Conservation (phyloP, 2,888 invertebrate species). For the Sinelater perroti region DNA sequence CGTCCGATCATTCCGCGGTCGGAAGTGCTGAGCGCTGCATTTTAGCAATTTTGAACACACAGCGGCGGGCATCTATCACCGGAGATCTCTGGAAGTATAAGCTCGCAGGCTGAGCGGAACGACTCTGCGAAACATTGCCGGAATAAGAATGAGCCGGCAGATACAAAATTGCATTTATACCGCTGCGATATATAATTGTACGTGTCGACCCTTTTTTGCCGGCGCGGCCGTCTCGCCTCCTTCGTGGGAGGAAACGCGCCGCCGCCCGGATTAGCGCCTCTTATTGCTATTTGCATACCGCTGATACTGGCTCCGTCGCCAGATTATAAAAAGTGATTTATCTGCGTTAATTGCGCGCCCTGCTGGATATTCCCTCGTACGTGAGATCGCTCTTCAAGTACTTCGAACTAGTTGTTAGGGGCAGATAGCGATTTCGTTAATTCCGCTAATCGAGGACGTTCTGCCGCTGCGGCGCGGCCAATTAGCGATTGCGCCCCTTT, state of each 20-base stretch:
- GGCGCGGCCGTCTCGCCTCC: no score
- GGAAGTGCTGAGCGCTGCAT: constrained; percentile 54
- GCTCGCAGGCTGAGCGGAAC: constrained; percentile 52
- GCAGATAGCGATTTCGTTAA: constrained; percentile 38
- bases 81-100: constrained; percentile 53
- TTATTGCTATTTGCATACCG: constrained; percentile 44
- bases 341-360: constrained; percentile 44
- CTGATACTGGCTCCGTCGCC: constrained; percentile 39
- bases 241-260: constrained; percentile 29
- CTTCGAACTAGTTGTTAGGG: constrained; percentile 26
- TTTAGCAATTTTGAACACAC: constrained; percentile 55
- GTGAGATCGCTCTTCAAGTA: constrained; percentile 39
- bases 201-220: constrained; percentile 39
- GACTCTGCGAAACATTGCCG: constrained; percentile 48
- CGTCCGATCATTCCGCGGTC: constrained; percentile 39
- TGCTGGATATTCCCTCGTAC: constrained; percentile 38
- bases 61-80: constrained; percentile 54
- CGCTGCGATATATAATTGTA: constrained; percentile 42
- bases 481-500: constrained; percentile 33
- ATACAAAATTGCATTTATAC: constrained; percentile 52
- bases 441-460: constrained; percentile 35
- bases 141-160: constrained; percentile 54
- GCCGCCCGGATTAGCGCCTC: constrained; percentile 32
- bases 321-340: constrained; percentile 47
- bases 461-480: constrained; percentile 24